phyloP scores from a whole-genome alignment of 2,113 vertebrate genomes.

The Clarias macrocephalus region DNA sequence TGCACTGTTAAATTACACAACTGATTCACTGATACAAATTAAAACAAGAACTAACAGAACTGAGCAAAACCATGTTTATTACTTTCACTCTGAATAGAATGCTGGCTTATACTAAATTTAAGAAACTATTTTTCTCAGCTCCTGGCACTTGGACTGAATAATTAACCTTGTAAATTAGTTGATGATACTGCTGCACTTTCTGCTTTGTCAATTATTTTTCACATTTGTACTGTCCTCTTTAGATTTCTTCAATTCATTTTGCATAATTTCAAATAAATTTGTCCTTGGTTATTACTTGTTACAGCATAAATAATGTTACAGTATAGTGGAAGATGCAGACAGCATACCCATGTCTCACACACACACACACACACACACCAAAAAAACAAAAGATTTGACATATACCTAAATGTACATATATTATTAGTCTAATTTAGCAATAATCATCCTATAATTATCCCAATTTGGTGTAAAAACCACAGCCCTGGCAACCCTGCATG shows the following conservation, averaged over 20 bases:
- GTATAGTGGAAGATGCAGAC: neutral
- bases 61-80: neutral
- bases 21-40: neutral
- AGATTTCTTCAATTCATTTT: neutral
- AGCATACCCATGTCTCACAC: neutral
- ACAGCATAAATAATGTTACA: neutral
- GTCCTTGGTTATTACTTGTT: neutral
- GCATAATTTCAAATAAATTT: neutral
- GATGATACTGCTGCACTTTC: neutral
- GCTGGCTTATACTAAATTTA: neutral
- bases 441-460: neutral
- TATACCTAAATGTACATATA: neutral
- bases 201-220: neutral
- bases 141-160: neutral
- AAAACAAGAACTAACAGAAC: neutral
- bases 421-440: no score
- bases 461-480: neutral
- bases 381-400: neutral
- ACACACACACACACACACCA: neutral
- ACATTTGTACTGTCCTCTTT: neutral
- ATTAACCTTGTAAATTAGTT: neutral
- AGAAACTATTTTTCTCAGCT: neutral
- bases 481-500: neutral
- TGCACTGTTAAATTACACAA: slow-evolving; percentile 3
- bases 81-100: neutral